Evolutionary conservation across 2,888 invertebrate genomes (phyloP).

Genomic region (Chrysolina haemoptera): DNA sequence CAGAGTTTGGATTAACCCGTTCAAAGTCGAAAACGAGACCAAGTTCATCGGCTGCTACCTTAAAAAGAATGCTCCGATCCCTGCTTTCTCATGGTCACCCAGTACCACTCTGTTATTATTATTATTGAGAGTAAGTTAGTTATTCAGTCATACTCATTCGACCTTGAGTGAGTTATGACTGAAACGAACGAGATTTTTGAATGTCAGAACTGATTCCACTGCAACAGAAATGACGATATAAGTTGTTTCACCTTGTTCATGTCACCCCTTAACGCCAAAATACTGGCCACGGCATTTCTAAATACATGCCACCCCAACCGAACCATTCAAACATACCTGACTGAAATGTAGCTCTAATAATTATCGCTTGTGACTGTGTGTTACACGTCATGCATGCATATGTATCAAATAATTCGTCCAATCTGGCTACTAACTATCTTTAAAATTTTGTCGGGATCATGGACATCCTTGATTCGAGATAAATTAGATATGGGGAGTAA

Average conservation of each 20-base stretch:
- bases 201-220: no score
- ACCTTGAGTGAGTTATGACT: neutral
- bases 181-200: no score
- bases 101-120: no score
- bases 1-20: no score
- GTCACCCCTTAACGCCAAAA: neutral
- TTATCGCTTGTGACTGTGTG: conserved; percentile 7
- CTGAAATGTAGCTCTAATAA: conserved; percentile 4
- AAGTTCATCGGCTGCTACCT: no score
- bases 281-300: neutral
- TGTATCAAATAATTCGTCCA: conserved; percentile 18
- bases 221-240: no score
- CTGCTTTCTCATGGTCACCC: no score
- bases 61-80: no score
- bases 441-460: conserved; percentile 18
- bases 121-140: neutral
- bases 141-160: neutral
- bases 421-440: conserved; percentile 5
- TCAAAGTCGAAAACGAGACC: no score
- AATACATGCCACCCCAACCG: neutral
- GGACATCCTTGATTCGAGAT: conserved; percentile 39
- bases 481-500: conserved; percentile 36
- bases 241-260: neutral
- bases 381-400: conserved; percentile 8
- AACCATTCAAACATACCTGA: conserved; percentile 2